A percentile compares a stretch with the other conserved stretches of the same genome.
Evolutionary conservation across 2,113 vertebrate genomes (phyloP).

Genomic region (Merops nubicus): DNA sequence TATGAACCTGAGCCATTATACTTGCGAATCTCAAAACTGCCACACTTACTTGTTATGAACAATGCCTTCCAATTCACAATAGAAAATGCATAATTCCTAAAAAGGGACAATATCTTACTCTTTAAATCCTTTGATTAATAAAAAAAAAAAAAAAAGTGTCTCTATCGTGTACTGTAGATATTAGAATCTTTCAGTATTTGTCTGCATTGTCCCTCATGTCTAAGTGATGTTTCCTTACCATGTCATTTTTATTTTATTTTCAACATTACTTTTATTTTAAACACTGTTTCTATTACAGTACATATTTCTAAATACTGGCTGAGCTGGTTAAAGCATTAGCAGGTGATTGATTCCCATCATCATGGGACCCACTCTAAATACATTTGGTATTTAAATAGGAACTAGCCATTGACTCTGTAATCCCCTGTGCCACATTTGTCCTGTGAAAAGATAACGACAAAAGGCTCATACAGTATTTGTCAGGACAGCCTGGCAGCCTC

Average conservation of each 20-base stretch:
- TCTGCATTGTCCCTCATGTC: neutral
- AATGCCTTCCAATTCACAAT: neutral
- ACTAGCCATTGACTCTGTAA: conserved; percentile 83
- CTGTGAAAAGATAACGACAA: conserved; percentile 69
- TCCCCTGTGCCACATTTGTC: conserved; percentile 81
- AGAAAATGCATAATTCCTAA: neutral
- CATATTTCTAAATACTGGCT: conserved; percentile 63
- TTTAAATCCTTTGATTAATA: neutral
- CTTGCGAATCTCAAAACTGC: neutral
- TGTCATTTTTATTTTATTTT: conserved; percentile 15
- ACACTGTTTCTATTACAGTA: neutral
- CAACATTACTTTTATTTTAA: neutral
- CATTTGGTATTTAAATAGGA: conserved; percentile 86
- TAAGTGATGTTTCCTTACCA: neutral
- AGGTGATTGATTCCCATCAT: conserved; percentile 80
- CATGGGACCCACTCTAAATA: conserved; percentile 75
- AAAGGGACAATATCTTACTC: neutral
- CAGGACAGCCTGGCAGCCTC: conserved; percentile 77
- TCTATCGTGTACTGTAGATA: neutral
- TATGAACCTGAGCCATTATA: neutral
- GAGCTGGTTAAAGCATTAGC: conserved; percentile 79
- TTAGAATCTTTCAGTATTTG: neutral
- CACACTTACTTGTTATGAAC: neutral
- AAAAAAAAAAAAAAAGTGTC: neutral
- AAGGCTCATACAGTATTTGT: conserved; percentile 88